Evolutionary conservation across 2,888 invertebrate species (phyloP).

Genomic region (Ditula angustiorana): DNA sequence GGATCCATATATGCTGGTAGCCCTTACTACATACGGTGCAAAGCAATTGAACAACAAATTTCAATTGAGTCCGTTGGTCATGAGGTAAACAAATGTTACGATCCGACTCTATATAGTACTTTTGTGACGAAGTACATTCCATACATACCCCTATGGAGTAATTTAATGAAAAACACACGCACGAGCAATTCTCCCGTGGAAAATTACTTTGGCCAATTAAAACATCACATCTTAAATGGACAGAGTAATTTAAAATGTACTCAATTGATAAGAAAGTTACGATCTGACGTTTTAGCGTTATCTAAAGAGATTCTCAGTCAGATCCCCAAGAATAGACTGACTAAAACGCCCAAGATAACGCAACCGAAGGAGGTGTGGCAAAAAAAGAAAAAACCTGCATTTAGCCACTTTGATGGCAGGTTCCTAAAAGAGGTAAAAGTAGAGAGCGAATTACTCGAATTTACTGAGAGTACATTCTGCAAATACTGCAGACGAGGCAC

Average conservation of each 20-base stretch:
- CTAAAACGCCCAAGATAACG: neutral
- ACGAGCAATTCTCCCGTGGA: slow-evolving; percentile 9
- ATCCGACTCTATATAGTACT: neutral
- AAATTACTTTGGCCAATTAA: slow-evolving; percentile 14
- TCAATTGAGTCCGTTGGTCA: neutral
- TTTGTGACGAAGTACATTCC: slow-evolving; percentile 9
- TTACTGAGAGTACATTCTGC: neutral
- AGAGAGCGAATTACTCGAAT: neutral
- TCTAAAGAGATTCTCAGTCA: neutral
- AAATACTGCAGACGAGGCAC: neutral
- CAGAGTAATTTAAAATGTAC: no score
- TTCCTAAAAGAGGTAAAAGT: neutral
- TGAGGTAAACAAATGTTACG: neutral
- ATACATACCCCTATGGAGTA: no score
- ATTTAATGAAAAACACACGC: neutral
- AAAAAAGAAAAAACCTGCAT: neutral
- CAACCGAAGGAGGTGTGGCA: neutral
- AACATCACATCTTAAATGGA: neutral
- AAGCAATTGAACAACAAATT: neutral
- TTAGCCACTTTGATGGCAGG: neutral
- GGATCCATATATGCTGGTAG: neutral
- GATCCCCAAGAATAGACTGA: slow-evolving; percentile 4
- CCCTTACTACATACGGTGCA: neutral
- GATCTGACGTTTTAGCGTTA: no score
- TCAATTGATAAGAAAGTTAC: no score